Base-by-base conservation (phyloP, 2,113 vertebrate species). In the Eolophus roseicapilla region DNA sequence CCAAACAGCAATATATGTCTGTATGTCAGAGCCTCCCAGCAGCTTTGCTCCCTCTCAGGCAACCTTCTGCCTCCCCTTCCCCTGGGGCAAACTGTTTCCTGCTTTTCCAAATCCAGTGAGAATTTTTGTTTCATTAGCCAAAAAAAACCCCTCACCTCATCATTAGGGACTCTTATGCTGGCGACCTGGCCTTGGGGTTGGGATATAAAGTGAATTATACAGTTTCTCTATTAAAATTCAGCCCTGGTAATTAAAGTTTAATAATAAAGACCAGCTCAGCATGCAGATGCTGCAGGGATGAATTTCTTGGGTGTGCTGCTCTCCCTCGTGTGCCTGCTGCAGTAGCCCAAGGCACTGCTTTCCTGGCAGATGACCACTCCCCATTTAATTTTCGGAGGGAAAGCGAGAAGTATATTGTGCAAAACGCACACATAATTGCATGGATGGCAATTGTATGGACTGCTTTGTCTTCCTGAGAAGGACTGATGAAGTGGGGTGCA, bases 171-270 rank as follows among this genome's bases (percentile, higher is more conserved):
- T 60, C 83, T 81, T 79, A 92, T 68, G 77, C 0, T 17, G 64
- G 49, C 5, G 9, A 90, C 53, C 65, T 86, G 69, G 88, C 84
- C 88, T 44, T 62, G 84, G 46, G 87, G 64, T 44, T 17, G 33
- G 73, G 69, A 73, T 53, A 8, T 60, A 74, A 74, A 92, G 57
- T 20, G 29, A 76, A 91, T 93, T 73, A 49, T 25, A 49, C 25
- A 28, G 60, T 64, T 95, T 80, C 44, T 50, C 68, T 67, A 76
- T 94, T 93, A 92, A 93, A 94, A 94, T 88, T 86, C 79, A 82
- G 19, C n/a, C 57, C 31, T 0, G 0, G 60, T 92, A 80, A 85
- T 96, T 74, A 77, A 83, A 86, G 70, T 67, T 63, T 84, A 74
- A 77, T 86, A 67, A 53, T 73, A 52, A 70, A 85, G 76, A 75